phyloP scores from a whole-genome alignment of 2,113 vertebrate species.

The Pristiophorus japonicus region DNA sequence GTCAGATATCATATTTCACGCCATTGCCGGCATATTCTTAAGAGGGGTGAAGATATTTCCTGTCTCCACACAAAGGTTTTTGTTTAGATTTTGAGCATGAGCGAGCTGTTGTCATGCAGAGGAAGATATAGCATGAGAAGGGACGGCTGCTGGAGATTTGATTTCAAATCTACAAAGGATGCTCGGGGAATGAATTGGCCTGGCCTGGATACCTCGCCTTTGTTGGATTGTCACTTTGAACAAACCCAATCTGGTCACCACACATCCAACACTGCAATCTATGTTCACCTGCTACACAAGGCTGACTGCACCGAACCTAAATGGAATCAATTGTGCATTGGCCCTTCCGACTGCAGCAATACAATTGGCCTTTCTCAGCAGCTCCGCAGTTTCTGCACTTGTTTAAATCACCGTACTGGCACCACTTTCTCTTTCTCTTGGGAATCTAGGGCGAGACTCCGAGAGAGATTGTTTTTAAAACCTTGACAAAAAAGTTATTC shows the following conservation, averaged over 20 bases:
- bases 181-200: not conserved
- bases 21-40: constrained; percentile 12
- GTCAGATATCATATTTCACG: constrained; percentile 9
- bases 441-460: not conserved
- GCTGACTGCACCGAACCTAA: not conserved
- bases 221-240: not conserved
- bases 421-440: not conserved
- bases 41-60: constrained; percentile 32
- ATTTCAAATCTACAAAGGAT: constrained; percentile 32
- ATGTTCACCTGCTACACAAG: not conserved
- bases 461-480: not conserved
- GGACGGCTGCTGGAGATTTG: constrained; percentile 27
- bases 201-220: not conserved
- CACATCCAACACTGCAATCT: not conserved
- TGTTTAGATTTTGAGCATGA: constrained; percentile 36
- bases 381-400: not conserved
- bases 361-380: not conserved
- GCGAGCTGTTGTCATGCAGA: constrained; percentile 25
- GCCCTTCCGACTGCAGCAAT: not conserved
- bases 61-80: constrained; percentile 28
- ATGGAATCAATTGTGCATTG: not conserved
- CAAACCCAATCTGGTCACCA: constrained; percentile 14
- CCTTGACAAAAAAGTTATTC: not conserved
- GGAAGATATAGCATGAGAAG: constrained; percentile 26
- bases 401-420: not conserved